These are phyloP conservation scores for Cepphus grylle DNA, from an alignment of 2,113 vertebrate genomes.

Conservation along the genomic window DNA sequence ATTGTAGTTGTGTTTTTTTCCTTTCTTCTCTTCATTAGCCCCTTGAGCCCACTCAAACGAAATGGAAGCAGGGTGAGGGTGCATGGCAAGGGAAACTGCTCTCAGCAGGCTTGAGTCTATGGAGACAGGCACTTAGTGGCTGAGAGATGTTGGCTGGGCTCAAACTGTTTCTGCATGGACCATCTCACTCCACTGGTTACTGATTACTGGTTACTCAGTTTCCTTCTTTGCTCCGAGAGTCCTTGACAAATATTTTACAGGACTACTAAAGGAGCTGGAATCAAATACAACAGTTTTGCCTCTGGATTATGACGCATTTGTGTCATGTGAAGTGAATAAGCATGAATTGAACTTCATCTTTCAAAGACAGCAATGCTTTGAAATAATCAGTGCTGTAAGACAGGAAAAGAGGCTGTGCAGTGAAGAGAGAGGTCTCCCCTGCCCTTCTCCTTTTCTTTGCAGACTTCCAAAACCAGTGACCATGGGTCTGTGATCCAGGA, in stretches of 20 bases:
- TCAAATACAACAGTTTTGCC: background rate
- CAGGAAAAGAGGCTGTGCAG: background rate
- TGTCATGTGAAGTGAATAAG: background rate
- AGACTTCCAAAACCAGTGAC: background rate
- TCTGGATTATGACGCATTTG: background rate
- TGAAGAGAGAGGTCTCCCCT: background rate
- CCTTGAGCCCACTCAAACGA: background rate
- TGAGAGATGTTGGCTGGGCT: background rate
- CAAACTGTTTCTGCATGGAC: background rate
- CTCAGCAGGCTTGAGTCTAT: background rate
- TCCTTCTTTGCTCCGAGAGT: background rate
- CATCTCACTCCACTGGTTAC: rapidly evolving
- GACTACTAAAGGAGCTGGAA: background rate
- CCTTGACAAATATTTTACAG: background rate
- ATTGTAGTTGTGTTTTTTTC: background rate
- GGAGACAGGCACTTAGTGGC: background rate
- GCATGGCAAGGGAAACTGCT: background rate
- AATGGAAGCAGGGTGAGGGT: background rate
- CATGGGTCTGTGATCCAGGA: background rate
- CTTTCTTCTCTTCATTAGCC: background rate
- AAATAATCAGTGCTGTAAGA: background rate
- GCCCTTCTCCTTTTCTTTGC: background rate
- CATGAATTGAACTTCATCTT: background rate
- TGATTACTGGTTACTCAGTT: background rate
- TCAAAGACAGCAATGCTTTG: background rate